phyloP scores from a whole-genome alignment of 2,888 invertebrate species.

The Drosophila algonquin region DNA sequence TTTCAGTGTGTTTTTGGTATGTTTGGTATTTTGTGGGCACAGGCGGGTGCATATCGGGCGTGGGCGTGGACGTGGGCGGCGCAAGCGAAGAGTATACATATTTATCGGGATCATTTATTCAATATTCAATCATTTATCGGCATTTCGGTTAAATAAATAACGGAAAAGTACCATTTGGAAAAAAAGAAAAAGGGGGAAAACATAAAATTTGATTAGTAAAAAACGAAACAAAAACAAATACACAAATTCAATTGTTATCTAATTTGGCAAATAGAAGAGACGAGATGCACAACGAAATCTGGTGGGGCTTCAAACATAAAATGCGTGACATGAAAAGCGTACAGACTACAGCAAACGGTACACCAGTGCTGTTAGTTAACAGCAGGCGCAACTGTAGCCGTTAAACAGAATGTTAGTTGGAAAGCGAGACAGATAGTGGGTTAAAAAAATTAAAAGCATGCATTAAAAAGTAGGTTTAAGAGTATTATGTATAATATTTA shows the following conservation, averaged over 20 bases:
- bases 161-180: conserved; percentile 48
- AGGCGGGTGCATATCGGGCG: conserved; percentile 68
- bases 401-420: conserved; percentile 24
- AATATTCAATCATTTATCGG: conserved; percentile 34
- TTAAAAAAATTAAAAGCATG: conserved; percentile 14
- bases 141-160: conserved; percentile 32
- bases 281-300: conserved; percentile 32
- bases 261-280: conserved; percentile 23
- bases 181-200: conserved; percentile 64
- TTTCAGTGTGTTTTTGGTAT: conserved; percentile 41
- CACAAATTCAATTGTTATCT: conserved; percentile 50
- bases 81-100: conserved; percentile 54
- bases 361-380: conserved; percentile 26
- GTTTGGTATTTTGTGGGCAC: conserved; percentile 50
- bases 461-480: neutral
- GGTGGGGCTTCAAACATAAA: conserved; percentile 33
- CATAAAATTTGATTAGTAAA: conserved; percentile 76
- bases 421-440: conserved; percentile 3
- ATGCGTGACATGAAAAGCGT: conserved; percentile 37
- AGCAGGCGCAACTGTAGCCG: neutral
- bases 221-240: conserved; percentile 60
- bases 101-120: conserved; percentile 85
- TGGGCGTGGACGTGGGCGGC: conserved; percentile 58
- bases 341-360: conserved; percentile 17
- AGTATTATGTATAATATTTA: conserved; percentile 6